Percentiles rank a stretch among this genome's conserved stretches.
These are phyloP conservation scores for Melitaea athalia DNA, from an alignment of 2,888 invertebrate species.

Conservation along the genomic window DNA sequence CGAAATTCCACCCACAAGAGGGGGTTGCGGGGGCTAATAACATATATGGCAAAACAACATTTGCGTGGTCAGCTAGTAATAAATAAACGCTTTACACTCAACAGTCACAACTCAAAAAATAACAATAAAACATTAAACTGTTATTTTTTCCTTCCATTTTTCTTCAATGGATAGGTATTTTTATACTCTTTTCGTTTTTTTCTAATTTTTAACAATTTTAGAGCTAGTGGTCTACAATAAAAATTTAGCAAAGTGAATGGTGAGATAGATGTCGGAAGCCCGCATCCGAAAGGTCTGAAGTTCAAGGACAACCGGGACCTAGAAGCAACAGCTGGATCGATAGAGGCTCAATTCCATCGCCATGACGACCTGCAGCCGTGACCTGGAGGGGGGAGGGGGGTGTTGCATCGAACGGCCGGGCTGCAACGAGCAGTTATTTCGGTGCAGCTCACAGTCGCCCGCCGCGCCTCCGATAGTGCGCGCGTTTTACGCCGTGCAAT, in stretches of 20 bases:
- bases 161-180: no score
- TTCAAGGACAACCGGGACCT: constrained; percentile 51
- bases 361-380: constrained; percentile 72
- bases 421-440: constrained; percentile 80
- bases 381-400: constrained; percentile 61
- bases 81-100: no score
- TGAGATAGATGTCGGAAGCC: constrained; percentile 15
- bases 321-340: constrained; percentile 77
- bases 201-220: not conserved
- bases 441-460: constrained; percentile 77
- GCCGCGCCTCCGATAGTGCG: constrained; percentile 70
- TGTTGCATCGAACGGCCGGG: constrained; percentile 76
- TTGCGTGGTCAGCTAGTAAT: no score
- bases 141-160: no score
- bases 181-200: not conserved
- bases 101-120: no score
- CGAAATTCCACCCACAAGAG: no score
- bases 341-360: constrained; percentile 60
- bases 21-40: no score
- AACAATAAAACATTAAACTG: no score
- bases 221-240: not conserved
- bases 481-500: constrained; percentile 54
- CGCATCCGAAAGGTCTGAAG: constrained; percentile 36
- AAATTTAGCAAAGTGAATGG: not conserved
- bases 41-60: no score